Percentiles rank a stretch among this genome's conserved stretches.
phyloP scores from a whole-genome alignment of 2,113 vertebrate species.

The Tupaia tana region DNA sequence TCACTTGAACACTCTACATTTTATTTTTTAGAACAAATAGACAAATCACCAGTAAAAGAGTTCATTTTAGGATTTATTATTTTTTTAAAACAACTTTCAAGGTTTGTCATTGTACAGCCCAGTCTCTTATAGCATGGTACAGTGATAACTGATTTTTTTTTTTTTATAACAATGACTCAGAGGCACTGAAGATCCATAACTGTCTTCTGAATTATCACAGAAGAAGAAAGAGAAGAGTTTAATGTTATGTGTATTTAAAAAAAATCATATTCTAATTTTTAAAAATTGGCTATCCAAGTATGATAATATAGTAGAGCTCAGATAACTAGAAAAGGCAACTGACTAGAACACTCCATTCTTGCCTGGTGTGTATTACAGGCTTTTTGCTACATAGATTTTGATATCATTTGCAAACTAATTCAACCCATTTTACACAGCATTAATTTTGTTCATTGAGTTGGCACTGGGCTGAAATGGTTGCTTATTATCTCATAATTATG shows the following conservation, averaged over 20 bases:
- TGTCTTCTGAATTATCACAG: constrained; percentile 71
- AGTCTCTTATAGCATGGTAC: constrained; percentile 50
- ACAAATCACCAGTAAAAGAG: constrained; percentile 42
- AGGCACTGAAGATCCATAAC: constrained; percentile 63
- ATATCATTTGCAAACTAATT: constrained; percentile 71
- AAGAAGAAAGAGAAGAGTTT: constrained; percentile 74
- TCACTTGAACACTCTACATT: background rate
- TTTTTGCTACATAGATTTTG: constrained; percentile 56
- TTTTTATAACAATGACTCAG: constrained; percentile 66
- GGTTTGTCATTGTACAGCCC: constrained; percentile 70
- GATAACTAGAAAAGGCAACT: constrained; percentile 72
- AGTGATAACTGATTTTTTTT: constrained; percentile 57
- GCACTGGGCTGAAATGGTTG: constrained; percentile 26
- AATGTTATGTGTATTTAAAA: constrained; percentile 75
- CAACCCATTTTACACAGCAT: constrained; percentile 86
- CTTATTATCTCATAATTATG: background rate
- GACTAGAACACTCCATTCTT: constrained; percentile 44
- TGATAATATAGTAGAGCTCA: constrained; percentile 75
- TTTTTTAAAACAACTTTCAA: constrained; percentile 75
- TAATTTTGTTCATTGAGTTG: constrained; percentile 67
- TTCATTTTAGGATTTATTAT: constrained; percentile 78
- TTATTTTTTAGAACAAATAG: constrained; percentile 56
- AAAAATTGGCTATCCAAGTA: constrained; percentile 74
- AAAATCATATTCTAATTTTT: constrained; percentile 78
- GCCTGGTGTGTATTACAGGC: constrained; percentile 53